These are phyloP conservation scores for Eumeta japonica DNA, from an alignment of 1,140 invertebrate species.

Conservation along the genomic window DNA sequence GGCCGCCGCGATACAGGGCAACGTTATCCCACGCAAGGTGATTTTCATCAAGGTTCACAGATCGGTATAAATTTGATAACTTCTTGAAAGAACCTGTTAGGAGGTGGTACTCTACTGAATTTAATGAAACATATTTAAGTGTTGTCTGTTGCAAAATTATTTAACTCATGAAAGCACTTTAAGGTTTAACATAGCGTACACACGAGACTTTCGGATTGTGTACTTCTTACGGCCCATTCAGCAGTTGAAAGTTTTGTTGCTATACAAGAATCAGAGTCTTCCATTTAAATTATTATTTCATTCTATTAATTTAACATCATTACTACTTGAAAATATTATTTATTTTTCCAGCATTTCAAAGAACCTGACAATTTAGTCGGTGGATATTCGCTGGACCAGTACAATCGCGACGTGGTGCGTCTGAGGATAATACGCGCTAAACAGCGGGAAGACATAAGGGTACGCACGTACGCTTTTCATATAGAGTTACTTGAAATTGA, in stretches of 20 bases:
- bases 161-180: neutral
- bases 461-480: slow-evolving; percentile 10
- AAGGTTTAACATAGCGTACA: too few species aligned
- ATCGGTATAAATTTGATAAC: too few species aligned
- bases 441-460: slow-evolving; percentile 37
- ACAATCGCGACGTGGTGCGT: slow-evolving; percentile 40
- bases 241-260: too few species aligned
- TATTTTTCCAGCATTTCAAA: slow-evolving; percentile 20
- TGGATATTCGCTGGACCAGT: slow-evolving; percentile 31
- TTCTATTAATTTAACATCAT: neutral
- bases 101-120: too few species aligned
- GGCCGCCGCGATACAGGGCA: slow-evolving; percentile 37
- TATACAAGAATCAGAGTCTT: neutral
- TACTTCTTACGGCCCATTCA: too few species aligned
- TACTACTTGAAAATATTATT: neutral
- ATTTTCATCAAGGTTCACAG: too few species aligned
- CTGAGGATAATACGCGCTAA: slow-evolving; percentile 37
- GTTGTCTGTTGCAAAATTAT: too few species aligned
- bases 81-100: too few species aligned
- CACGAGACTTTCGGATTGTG: too few species aligned
- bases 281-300: neutral
- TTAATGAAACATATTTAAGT: too few species aligned
- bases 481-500: neutral
- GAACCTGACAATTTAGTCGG: slow-evolving; percentile 27
- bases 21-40: slow-evolving; percentile 36